Percentiles rank a stretch among this genome's conserved stretches.
These are phyloP conservation scores for Macquaria australasica DNA, from an alignment of 2,113 vertebrate species.

Conservation along the genomic window DNA sequence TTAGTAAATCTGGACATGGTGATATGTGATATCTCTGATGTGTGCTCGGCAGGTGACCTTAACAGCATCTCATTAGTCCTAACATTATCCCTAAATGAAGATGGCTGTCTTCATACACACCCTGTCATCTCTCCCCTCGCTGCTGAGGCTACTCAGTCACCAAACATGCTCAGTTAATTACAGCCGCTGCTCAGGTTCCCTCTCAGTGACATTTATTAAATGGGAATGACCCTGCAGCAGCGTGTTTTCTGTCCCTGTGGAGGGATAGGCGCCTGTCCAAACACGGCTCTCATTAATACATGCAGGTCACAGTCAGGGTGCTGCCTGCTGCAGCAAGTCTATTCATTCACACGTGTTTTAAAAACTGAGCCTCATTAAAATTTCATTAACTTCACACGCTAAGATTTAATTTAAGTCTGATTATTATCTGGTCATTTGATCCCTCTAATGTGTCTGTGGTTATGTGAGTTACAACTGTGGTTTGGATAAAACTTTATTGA, in stretches of 20 bases:
- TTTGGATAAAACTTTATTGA: conserved; percentile 1
- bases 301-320: conserved; percentile 51
- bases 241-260: conserved; percentile 39
- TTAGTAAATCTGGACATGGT: neutral
- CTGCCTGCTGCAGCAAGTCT: conserved; percentile 17
- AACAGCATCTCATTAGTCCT: conserved; percentile 52
- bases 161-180: conserved; percentile 69
- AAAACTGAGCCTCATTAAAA: conserved; percentile 70
- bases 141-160: conserved; percentile 32
- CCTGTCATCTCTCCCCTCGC: conserved; percentile 15
- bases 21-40: conserved; percentile 13
- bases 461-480: neutral
- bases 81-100: conserved; percentile 42
- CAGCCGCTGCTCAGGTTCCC: conserved; percentile 47
- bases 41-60: conserved; percentile 26
- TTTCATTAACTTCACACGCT: conserved; percentile 62
- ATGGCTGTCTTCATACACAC: conserved; percentile 35
- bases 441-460: conserved; percentile 4
- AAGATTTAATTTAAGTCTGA: conserved; percentile 67
- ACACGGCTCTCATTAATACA: conserved; percentile 56
- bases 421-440: conserved; percentile 60
- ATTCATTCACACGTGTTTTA: conserved; percentile 50
- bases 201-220: conserved; percentile 70
- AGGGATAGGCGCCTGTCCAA: conserved; percentile 45
- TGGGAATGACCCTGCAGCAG: conserved; percentile 60